Base-by-base conservation (phyloP, 2,888 invertebrate genomes). In the Dicranocentrus wangi region DNA sequence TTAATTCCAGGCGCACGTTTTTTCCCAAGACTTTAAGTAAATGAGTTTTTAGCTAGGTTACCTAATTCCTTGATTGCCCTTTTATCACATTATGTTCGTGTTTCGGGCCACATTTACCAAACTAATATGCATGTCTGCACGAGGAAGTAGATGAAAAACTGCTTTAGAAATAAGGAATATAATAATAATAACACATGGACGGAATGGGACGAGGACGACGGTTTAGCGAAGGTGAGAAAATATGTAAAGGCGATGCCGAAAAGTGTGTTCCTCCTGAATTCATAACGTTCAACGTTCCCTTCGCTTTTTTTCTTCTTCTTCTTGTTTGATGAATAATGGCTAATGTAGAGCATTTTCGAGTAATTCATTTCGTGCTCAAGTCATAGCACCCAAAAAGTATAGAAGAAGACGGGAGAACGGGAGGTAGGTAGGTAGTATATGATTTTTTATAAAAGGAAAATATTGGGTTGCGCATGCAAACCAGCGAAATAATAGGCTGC, bases 1-100 rank as follows among this genome's bases (percentile, higher is more conserved):
- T 60, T 68, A 68, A 68, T 68, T 68, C 68, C 51, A 51, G 51
- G 17, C 27, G 68, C 68, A 68, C 68, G 68, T 51, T 68, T 68
- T 55, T 68, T 68, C 51, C 51, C 68, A 68, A 19, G 68, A 65
- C 25, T 39, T 42, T 65, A 21, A 13, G 65, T 51, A 19, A 28
- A 51, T 47, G 51, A 25, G 68, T 47, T 51, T 68, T 51, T 51
- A 8, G 68, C 32, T 43, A 32, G 23, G 39, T 51, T 51, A 68
- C 68, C 68, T 68, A 68, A 68, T 51, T 68, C 51, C 23, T 68
- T 68, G 68, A 68, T 68, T 68, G 68, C 68, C 68, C 51, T 51
- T 68, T 68, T 68, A 68, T 68, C 51, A 66, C 27, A 32, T 61
- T 58, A 61, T n/a, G n/a, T 28, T 27, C 7, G n/a, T 60, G 32